Evolutionary conservation across 2,888 invertebrate genomes (phyloP).

Genomic region (Vannuccia rotundouncinata): DNA sequence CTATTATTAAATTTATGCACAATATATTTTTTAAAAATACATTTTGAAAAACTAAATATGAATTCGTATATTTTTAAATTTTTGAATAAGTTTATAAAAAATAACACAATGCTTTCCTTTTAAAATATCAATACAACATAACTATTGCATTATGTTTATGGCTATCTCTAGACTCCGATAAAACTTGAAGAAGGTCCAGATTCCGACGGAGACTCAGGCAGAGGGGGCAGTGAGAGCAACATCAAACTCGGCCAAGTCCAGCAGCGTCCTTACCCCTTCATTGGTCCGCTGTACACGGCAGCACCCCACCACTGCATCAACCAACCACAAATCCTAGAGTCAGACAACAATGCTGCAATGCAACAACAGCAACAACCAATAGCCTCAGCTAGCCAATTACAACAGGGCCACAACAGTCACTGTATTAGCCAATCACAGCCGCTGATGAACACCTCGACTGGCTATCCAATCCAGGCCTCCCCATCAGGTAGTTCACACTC

Average conservation of each 20-base stretch:
- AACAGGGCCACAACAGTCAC: not conserved
- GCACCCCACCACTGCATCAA: not conserved
- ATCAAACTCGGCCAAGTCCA: not conserved
- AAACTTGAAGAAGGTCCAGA: not conserved
- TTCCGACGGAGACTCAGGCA: constrained; percentile 27
- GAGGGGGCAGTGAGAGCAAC: constrained; percentile 16
- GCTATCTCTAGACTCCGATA: not conserved
- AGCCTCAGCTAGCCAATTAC: not conserved
- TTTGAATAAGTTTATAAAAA: no score
- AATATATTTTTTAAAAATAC: no score
- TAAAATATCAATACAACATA: no score
- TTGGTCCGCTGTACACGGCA: not conserved
- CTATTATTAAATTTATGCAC: no score
- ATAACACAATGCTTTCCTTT: no score
- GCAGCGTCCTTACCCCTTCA: not conserved
- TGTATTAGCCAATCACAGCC: not conserved
- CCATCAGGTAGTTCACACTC: not conserved
- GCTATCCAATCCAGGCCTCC: not conserved
- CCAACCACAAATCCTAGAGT: not conserved
- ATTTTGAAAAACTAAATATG: no score
- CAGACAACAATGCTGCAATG: not conserved
- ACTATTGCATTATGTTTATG: no score
- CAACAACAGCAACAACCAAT: no score
- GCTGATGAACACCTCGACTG: not conserved
- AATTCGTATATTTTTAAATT: no score